Percentiles rank a stretch among this genome's conserved stretches.
Evolutionary conservation across 2,113 vertebrate species (phyloP).

Genomic region (Hyla sarda): DNA sequence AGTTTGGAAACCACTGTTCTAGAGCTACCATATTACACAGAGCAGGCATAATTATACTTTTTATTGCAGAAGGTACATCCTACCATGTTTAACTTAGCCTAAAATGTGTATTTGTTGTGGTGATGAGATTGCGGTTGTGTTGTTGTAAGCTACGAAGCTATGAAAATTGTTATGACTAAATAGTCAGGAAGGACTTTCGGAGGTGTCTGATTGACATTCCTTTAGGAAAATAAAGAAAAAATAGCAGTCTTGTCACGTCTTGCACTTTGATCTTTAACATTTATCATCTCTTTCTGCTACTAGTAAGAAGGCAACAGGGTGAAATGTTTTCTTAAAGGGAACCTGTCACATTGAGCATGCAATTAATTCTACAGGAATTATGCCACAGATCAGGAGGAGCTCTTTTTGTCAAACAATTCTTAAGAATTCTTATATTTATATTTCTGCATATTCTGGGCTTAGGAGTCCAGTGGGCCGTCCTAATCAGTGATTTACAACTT

Average conservation of each 20-base stretch:
- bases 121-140: not conserved
- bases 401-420: too few relatives aligned
- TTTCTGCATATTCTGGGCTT: too few relatives aligned
- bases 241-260: conserved; percentile 35
- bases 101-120: not conserved
- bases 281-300: not conserved
- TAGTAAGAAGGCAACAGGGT: not conserved
- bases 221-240: not conserved
- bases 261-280: conserved; percentile 29
- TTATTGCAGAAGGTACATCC: not conserved
- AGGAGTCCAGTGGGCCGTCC: too few relatives aligned
- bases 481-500: too few relatives aligned
- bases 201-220: conserved; percentile 7
- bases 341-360: too few relatives aligned
- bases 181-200: not conserved
- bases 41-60: not conserved
- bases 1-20: too few relatives aligned
- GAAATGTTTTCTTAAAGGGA: not conserved
- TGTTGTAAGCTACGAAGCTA: not conserved
- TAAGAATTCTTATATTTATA: too few relatives aligned
- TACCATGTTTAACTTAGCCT: not conserved
- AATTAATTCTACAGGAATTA: too few relatives aligned
- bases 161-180: conserved; percentile 34
- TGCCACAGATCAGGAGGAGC: too few relatives aligned
- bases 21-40: too few relatives aligned